These are phyloP conservation scores for Listronotus oregonensis DNA, from an alignment of 1,140 invertebrate species.

Conservation along the genomic window DNA sequence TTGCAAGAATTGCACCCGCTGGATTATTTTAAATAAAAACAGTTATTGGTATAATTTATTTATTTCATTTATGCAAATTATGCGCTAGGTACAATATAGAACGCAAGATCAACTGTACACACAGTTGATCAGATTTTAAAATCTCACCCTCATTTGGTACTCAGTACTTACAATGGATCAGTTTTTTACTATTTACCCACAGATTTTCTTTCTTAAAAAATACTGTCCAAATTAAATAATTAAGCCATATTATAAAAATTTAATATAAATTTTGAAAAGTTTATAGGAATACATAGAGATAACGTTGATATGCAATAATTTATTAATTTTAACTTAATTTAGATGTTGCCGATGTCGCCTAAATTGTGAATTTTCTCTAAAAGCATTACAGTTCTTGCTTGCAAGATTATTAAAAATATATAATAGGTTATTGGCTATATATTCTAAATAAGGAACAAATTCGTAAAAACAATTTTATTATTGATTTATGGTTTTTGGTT, in stretches of 20 bases:
- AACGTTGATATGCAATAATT: conserved; percentile 35
- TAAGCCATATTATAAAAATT: not conserved
- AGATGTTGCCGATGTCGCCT: too few relatives aligned
- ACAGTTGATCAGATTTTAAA: conserved; percentile 41
- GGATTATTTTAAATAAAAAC: not conserved
- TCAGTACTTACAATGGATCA: conserved; percentile 55
- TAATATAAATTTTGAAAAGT: not conserved
- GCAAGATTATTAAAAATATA: too few relatives aligned
- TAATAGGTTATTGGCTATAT: too few relatives aligned
- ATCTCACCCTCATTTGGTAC: conserved; percentile 52
- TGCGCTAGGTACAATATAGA: conserved; percentile 57
- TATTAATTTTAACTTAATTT: conserved; percentile 14
- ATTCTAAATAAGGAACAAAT: too few relatives aligned
- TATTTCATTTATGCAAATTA: conserved; percentile 58
- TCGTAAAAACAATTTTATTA: too few relatives aligned
- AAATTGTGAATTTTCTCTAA: conserved; percentile 1
- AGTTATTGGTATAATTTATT: conserved; percentile 41
- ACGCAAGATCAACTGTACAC: conserved; percentile 49
- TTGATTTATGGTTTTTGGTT: too few relatives aligned
- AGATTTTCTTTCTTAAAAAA: conserved; percentile 36
- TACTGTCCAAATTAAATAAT: not conserved
- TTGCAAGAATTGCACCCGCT: too few relatives aligned
- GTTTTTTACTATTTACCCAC: conserved; percentile 51
- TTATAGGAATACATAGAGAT: conserved; percentile 7
- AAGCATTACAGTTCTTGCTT: conserved; percentile 22